Evolutionary conservation across 2,113 vertebrate genomes (phyloP).

Genomic region (Genyomyrus donnyi): DNA sequence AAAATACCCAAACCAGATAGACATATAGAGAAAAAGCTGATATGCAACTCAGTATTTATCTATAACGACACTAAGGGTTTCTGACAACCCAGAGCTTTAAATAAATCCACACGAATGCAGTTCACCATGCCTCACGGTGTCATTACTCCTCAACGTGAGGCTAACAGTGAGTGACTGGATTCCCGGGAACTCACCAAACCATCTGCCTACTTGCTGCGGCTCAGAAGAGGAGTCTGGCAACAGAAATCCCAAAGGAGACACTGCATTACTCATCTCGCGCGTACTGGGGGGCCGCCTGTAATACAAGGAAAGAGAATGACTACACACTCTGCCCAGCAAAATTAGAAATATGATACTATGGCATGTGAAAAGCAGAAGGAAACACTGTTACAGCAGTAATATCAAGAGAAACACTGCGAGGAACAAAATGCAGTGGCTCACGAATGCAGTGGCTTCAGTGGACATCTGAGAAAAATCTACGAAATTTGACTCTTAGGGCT

Average conservation of each 20-base stretch:
- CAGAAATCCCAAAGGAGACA: conserved; percentile 36
- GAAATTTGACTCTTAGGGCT: not conserved
- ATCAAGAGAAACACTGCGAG: not conserved
- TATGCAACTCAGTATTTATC: not conserved
- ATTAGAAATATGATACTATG: not conserved
- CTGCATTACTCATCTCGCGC: conserved; percentile 34
- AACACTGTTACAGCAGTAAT: not conserved
- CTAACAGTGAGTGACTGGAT: not conserved
- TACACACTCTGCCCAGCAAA: not conserved
- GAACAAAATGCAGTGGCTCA: not conserved
- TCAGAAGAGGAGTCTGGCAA: conserved; percentile 61
- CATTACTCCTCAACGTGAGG: not conserved
- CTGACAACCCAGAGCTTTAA: not conserved
- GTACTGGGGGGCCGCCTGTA: conserved; percentile 42
- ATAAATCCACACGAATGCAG: not conserved
- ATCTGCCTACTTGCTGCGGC: conserved; percentile 57
- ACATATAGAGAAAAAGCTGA: not conserved
- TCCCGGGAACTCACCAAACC: conserved; percentile 74
- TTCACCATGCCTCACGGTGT: not conserved
- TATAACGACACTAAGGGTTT: not conserved
- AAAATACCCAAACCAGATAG: not conserved
- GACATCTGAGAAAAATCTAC: not conserved
- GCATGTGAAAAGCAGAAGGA: not conserved
- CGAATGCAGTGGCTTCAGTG: not conserved
- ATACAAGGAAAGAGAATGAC: not conserved